Conservation (phyloP, 2,888 invertebrate species). For the Chloroclysta siterata region DNA sequence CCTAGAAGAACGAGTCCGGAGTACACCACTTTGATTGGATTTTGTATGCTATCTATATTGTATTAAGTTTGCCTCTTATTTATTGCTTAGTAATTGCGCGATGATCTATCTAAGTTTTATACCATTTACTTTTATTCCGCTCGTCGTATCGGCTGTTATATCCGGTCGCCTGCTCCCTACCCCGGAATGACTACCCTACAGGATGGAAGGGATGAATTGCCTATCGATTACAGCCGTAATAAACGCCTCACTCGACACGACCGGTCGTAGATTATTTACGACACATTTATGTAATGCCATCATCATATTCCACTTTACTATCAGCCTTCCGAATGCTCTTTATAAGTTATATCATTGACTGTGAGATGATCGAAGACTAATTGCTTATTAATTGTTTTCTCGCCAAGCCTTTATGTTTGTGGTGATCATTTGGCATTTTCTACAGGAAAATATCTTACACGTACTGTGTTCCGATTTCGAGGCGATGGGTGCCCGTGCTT, state of each 20-base stretch:
- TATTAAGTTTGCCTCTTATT: too few relatives aligned
- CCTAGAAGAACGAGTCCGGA: too few relatives aligned
- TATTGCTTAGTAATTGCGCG: neutral
- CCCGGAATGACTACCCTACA: conserved; percentile 30
- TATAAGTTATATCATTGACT: conserved; percentile 12
- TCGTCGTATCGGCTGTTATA: neutral
- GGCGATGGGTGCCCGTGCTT: too few relatives aligned
- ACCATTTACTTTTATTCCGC: neutral
- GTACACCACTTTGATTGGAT: too few relatives aligned
- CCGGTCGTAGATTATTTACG: conserved; percentile 31
- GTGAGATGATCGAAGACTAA: neutral
- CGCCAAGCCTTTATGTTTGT: neutral
- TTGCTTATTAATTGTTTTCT: neutral
- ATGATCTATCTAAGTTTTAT: neutral
- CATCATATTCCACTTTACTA: conserved; percentile 22
- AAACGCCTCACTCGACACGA: conserved; percentile 32
- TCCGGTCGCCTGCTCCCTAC: neutral
- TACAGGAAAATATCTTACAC: neutral
- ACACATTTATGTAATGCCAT: conserved; percentile 26
- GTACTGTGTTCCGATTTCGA: too few relatives aligned
- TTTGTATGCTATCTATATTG: too few relatives aligned
- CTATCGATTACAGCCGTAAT: conserved; percentile 39
- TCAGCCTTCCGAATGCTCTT: conserved; percentile 11
- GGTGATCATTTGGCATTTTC: neutral
- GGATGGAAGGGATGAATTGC: conserved; percentile 37